phyloP scores from a whole-genome alignment of 2,888 invertebrate species.

The Drosophila neotestacea region DNA sequence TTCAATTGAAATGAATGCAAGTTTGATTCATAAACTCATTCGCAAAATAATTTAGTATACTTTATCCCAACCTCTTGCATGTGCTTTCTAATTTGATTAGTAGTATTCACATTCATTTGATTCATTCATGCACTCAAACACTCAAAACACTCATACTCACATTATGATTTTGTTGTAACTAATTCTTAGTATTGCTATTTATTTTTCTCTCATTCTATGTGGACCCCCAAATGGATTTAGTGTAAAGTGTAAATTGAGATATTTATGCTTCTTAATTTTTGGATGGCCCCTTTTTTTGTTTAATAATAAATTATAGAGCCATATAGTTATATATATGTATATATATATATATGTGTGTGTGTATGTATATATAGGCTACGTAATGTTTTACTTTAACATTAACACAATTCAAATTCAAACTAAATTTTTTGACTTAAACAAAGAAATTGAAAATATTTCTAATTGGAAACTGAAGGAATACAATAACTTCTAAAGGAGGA shows the following conservation, averaged over 20 bases:
- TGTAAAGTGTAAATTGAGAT: constrained; percentile 48
- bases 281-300: constrained; percentile 31
- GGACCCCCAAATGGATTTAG: neutral
- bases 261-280: constrained; percentile 20
- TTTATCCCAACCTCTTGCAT: neutral
- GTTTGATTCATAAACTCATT: neutral
- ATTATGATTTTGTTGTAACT: constrained; percentile 27
- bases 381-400: constrained; percentile 3
- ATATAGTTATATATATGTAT: constrained; percentile 6
- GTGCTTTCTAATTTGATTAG: constrained; percentile 10
- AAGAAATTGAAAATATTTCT: constrained; percentile 11
- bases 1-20: neutral
- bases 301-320: constrained; percentile 20
- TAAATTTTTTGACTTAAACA: constrained; percentile 24
- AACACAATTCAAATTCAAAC: constrained; percentile 36
- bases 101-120: constrained; percentile 23
- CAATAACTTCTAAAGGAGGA: constrained; percentile 43
- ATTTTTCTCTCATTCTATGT: neutral
- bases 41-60: neutral
- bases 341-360: constrained; percentile 5
- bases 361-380: neutral
- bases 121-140: constrained; percentile 26
- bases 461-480: constrained; percentile 10
- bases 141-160: constrained; percentile 27
- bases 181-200: constrained; percentile 50